Percentiles rank a stretch among this genome's conserved stretches.
Evolutionary conservation across 2,888 invertebrate genomes (phyloP).

Genomic region (Archaeoteleia sp.): DNA sequence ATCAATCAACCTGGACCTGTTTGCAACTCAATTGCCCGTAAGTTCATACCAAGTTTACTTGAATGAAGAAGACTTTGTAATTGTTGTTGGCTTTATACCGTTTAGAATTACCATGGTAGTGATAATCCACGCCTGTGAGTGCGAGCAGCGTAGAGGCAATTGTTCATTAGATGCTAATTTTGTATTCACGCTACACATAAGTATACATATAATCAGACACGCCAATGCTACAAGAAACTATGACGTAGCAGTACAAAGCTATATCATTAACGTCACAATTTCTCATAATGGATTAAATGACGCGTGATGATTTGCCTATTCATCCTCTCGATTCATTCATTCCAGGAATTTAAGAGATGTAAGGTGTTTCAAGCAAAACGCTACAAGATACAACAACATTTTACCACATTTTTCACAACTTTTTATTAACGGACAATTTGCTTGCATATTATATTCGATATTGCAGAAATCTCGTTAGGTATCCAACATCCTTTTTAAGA

Average conservation of each 20-base stretch:
- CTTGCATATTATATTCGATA: too few species aligned
- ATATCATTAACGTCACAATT: neutral
- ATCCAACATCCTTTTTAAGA: too few species aligned
- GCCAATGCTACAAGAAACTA: slow-evolving; percentile 12
- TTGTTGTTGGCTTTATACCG: slow-evolving; percentile 45
- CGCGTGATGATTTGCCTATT: too few species aligned
- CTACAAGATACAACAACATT: too few species aligned
- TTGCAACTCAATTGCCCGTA: slow-evolving; percentile 63
- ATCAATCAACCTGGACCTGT: slow-evolving; percentile 61
- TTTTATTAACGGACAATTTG: too few species aligned
- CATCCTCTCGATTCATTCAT: too few species aligned
- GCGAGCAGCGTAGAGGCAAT: slow-evolving; percentile 42
- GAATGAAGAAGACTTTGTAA: slow-evolving; percentile 36
- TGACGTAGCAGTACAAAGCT: neutral
- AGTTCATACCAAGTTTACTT: slow-evolving; percentile 55
- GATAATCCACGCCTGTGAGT: slow-evolving; percentile 41
- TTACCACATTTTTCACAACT: too few species aligned
- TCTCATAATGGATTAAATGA: neutral
- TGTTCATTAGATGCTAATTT: slow-evolving; percentile 40
- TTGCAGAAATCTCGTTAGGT: too few species aligned
- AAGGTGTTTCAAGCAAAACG: too few species aligned
- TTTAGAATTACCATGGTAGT: slow-evolving; percentile 42
- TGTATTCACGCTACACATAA: slow-evolving; percentile 20
- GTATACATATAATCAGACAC: slow-evolving; percentile 17
- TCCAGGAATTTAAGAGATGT: too few species aligned